Evolutionary conservation across 2,797 vertebrate species (phyloP).

Genomic region (Myotis findleyi): DNA sequence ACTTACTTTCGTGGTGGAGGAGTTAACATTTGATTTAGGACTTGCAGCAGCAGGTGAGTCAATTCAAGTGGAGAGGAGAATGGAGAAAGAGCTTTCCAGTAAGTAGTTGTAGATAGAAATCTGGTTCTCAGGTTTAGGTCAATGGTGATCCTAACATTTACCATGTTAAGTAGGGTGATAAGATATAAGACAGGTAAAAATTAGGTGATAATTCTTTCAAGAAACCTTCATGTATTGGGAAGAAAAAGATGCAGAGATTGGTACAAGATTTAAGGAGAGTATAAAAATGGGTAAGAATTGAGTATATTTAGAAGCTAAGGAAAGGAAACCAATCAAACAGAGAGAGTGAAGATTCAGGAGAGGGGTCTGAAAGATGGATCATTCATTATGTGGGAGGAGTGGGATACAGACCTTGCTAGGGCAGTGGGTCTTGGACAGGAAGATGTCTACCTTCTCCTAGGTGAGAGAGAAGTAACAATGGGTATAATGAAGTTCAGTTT

Average conservation of each 20-base stretch:
- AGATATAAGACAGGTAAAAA: neutral
- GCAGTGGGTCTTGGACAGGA: neutral
- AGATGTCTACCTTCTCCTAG: neutral
- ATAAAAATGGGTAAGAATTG: neutral
- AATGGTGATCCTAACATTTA: neutral
- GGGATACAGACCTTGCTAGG: neutral
- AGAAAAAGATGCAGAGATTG: neutral
- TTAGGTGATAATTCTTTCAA: neutral
- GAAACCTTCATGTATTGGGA: neutral
- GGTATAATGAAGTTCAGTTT: neutral
- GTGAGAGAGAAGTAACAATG: neutral
- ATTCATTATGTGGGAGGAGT: neutral
- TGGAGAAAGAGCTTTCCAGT: neutral
- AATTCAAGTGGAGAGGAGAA: neutral
- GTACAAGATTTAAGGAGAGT: neutral
- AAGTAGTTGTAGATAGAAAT: neutral
- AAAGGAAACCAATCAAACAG: neutral
- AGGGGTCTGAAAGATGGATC: neutral
- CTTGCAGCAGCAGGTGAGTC: neutral
- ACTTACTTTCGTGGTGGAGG: neutral
- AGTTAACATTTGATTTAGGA: neutral
- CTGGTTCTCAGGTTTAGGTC: neutral
- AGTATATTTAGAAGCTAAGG: neutral
- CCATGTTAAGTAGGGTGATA: neutral
- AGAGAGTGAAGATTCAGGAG: neutral